Base-by-base conservation (phyloP, 92 coral and sea anemone genomes). In the Ricordea florida region DNA sequence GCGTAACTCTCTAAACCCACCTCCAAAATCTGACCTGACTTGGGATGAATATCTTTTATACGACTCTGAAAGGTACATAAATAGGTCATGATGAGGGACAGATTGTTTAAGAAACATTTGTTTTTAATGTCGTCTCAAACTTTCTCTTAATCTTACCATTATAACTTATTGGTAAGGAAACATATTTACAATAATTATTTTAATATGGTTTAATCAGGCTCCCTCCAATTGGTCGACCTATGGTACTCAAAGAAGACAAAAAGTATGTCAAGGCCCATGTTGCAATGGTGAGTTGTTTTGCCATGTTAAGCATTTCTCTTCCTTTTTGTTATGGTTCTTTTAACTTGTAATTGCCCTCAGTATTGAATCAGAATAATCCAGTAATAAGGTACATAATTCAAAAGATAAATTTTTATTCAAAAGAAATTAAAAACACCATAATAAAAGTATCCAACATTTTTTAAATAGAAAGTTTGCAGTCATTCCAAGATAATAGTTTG, bases 21-120 rank as follows among this genome's bases (percentile, higher is more conserved):
- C 93, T 1, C 80, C 72, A 4, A 87, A 83, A 69, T 67, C 88
- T 4, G 79, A 79, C 10, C 18, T 91, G 58, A 61, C 90, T 0
- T 94, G 98, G 98, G 97, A 94, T 51, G 87, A 72, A 52, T 96
- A 96, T 56, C 33, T 96, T 43, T 74, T 81, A 20, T 79, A 86
- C 35, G 92, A 94, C 37, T 71, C 90, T 2, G 85, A 82, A 2
- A 85, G 82, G 99, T 96, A 47, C 55, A 80, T 1, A 2, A 3
- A 27, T 49, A 22, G 14, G 9, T 23, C n/a, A n/a, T 33, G 4
- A 41, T 17, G 10, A 21, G 69, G n/a, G n/a, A n/a, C n/a, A n/a
- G n/a, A n/a, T n/a, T n/a, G n/a, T n/a, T 26, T 16, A 30, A 14
- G 49, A 22, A 18, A 25, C n/a, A 37, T 22, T 26, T 38, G 1